Evolutionary conservation across 1,140 invertebrate species (phyloP).

Genomic region (Anastatus disparis): DNA sequence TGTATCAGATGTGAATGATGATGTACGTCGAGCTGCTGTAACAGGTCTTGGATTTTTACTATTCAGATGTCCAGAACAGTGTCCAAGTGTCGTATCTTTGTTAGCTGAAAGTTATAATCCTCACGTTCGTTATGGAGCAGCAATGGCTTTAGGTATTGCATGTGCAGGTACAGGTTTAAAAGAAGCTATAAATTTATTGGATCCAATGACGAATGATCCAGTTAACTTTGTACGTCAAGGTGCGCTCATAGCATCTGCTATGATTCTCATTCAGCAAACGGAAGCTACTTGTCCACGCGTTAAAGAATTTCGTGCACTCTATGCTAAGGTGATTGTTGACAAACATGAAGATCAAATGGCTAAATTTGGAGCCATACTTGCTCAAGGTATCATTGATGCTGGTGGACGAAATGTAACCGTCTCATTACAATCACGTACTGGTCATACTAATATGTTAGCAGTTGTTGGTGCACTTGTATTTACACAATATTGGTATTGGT

Average conservation of each 20-base stretch:
- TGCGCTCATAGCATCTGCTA: constrained; percentile 94
- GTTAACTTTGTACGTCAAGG: constrained; percentile 99
- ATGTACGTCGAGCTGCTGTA: constrained; percentile 96
- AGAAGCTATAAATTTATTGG: constrained; percentile 95
- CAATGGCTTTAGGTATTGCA: constrained; percentile 98
- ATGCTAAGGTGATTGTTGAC: constrained; percentile 96
- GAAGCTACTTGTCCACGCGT: constrained; percentile 95
- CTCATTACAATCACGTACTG: constrained; percentile 93
- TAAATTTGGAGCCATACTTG: constrained; percentile 98
- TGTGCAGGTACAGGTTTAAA: constrained; percentile 96
- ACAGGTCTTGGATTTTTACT: constrained; percentile 97
- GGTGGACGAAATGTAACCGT: constrained; percentile 96
- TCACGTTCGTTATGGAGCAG: constrained; percentile 98
- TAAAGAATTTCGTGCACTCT: constrained; percentile 92
- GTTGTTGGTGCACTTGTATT: constrained; percentile 99
- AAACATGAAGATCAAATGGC: constrained; percentile 99
- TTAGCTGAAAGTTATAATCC: constrained; percentile 99
- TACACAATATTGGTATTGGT: constrained; percentile 99
- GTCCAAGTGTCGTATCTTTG: constrained; percentile 94
- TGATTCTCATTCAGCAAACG: constrained; percentile 98
- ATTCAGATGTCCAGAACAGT: constrained; percentile 97
- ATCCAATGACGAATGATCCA: constrained; percentile 98
- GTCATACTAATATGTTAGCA: constrained; percentile 96
- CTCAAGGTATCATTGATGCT: constrained; percentile 93
- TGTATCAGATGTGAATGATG: constrained; percentile 98